phyloP scores from a whole-genome alignment of 2,888 invertebrate species.

The Melanotus villosus region DNA sequence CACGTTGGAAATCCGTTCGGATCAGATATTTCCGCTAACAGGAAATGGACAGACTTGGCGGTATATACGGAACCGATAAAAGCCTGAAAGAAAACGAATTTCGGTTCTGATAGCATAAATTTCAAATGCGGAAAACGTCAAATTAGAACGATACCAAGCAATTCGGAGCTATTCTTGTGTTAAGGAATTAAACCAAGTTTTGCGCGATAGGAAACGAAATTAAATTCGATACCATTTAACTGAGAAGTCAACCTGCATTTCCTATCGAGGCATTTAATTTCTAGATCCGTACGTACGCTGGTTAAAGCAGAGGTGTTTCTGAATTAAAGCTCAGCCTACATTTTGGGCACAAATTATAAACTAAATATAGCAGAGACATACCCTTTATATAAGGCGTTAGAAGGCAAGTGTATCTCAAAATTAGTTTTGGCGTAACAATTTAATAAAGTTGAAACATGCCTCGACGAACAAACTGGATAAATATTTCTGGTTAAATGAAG shows the following conservation, averaged over 20 bases:
- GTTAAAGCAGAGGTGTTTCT: background rate
- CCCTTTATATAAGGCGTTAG: background rate
- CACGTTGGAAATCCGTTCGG: constrained; percentile 19
- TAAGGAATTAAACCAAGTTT: background rate
- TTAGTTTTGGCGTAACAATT: no score
- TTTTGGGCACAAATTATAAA: background rate
- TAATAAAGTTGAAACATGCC: no score
- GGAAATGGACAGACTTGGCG: constrained; percentile 26
- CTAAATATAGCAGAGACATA: background rate
- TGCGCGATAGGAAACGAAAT: background rate
- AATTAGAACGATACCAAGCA: background rate
- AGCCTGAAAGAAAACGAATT: constrained; percentile 6
- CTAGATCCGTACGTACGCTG: background rate
- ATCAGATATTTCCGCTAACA: constrained; percentile 31
- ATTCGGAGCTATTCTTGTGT: background rate
- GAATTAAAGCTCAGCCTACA: background rate
- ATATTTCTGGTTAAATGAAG: no score
- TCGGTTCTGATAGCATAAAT: background rate
- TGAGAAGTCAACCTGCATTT: constrained; percentile 3
- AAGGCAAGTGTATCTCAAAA: no score
- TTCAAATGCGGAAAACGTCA: background rate
- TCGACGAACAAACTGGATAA: no score
- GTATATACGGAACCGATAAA: constrained; percentile 6
- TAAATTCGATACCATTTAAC: constrained; percentile 5
- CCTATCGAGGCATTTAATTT: background rate